Evolutionary conservation across 1,140 invertebrate species (phyloP), one percentile per base, ranked within the genome.

Genomic region (Bombus vancouverensis): DNA sequence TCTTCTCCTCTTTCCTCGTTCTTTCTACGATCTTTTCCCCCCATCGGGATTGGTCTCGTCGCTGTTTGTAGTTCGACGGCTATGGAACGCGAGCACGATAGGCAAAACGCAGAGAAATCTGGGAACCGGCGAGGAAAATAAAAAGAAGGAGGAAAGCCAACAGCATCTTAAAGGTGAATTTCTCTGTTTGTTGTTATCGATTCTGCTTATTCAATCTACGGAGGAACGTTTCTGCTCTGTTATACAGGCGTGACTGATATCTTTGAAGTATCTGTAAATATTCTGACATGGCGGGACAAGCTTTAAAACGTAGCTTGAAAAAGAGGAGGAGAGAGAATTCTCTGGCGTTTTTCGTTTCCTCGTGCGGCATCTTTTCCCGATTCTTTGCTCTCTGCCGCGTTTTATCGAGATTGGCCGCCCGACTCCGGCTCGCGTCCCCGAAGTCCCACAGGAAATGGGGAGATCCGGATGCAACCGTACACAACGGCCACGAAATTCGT

Each of bases 211-310:
- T 86, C 86, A 81, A 89, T 89, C 80, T 78, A 39, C 47, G 15
- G n/a, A 57, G 81, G 53, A 72, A 76, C 73, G 65, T 81, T 87
- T 80, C 66, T 42, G 74, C 75, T 66, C 34, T 4, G 59, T 28
- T 62, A 25, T 28, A 62, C 8, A n/a, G 71, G 68, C 66, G 65
- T 70, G 57, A 73, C 82, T 81, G 89, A 90, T 91, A 92, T 93
- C 92, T 94, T 91, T 93, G 91, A 93, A 94, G 93, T 93, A 90
- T 93, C 91, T 91, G 92, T 92, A 95, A 95, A 95, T 92, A 94
- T 93, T 88, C 86, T 53, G 39, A 88, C 87, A 91, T 87, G 91
- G 37, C 39, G 28, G 89, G 81, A 93, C 90, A 87, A 89, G 91
- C 88, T 89, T 86, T 86, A 81, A 87, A 91, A 80, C 77, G 75